phyloP scores from a whole-genome alignment of 1,140 invertebrate species.

The Sitophilus oryzae region DNA sequence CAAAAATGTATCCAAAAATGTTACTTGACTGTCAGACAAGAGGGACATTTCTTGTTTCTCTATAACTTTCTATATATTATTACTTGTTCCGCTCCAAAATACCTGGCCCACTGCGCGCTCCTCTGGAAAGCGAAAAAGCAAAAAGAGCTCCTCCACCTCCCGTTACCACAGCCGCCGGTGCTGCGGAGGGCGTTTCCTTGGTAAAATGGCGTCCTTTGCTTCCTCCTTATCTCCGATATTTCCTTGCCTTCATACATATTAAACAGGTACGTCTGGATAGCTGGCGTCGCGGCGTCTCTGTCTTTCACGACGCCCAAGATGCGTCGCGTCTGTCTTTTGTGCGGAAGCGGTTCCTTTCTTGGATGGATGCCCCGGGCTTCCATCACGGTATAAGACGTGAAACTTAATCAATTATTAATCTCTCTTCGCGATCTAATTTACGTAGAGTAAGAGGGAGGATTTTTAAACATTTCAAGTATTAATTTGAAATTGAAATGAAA shows the following conservation, averaged over 20 bases:
- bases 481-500: too few species aligned
- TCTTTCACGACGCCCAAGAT: background rate
- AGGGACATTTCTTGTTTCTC: too few species aligned
- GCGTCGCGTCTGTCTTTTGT: background rate
- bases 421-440: background rate
- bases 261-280: constrained; percentile 28
- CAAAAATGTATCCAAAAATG: too few species aligned
- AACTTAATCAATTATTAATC: background rate
- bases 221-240: constrained; percentile 35
- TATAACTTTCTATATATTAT: too few species aligned
- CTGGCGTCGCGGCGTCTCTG: background rate
- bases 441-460: too few species aligned
- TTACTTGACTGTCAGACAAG: too few species aligned
- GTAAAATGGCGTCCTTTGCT: constrained; percentile 32
- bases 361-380: background rate
- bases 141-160: too few species aligned
- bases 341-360: background rate
- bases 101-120: constrained; percentile 1
- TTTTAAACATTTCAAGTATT: too few species aligned
- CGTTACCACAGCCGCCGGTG: too few species aligned
- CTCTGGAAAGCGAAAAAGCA: constrained; percentile 13
- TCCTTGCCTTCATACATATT: constrained; percentile 36
- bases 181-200: constrained; percentile 30
- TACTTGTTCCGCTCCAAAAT: too few species aligned
- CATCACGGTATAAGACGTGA: background rate